Conservation (phyloP, 2,888 invertebrate genomes). For the Falcaria lacertinaria region DNA sequence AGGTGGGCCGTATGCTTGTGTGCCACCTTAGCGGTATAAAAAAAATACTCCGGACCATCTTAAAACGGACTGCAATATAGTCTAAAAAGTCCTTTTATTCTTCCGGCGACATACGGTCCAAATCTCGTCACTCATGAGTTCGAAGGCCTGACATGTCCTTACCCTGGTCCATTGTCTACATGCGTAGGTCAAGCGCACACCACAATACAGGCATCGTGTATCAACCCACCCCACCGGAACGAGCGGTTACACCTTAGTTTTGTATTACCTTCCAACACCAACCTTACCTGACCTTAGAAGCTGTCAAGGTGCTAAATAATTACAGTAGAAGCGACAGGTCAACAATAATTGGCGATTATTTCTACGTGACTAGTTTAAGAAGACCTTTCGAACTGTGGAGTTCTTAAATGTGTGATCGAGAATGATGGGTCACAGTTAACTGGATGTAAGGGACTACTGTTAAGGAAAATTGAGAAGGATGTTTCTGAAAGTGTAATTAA, state of each 20-base stretch:
- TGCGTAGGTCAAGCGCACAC: conserved; percentile 54
- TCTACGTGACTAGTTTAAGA: neutral
- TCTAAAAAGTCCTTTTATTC: no score
- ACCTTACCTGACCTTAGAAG: conserved; percentile 20
- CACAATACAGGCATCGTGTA: conserved; percentile 54
- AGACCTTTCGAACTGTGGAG: neutral
- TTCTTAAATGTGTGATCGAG: conserved; percentile 4
- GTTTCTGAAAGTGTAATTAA: conserved; percentile 7
- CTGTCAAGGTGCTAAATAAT: neutral
- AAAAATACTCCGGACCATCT: no score
- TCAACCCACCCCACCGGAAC: conserved; percentile 66
- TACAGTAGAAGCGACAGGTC: neutral
- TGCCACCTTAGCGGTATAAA: no score
- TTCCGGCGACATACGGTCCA: no score
- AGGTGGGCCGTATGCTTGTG: no score
- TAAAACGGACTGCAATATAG: no score
- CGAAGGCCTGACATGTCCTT: neutral
- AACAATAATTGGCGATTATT: neutral
- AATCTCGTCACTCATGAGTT: neutral
- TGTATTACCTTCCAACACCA: conserved; percentile 45
- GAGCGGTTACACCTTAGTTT: conserved; percentile 53
- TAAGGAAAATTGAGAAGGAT: conserved; percentile 19
- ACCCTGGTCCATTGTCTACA: conserved; percentile 7
- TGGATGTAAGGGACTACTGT: neutral
- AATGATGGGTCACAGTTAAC: conserved; percentile 9